Evolutionary conservation across 2,888 invertebrate genomes (phyloP).

Genomic region (Leptopilina myrica): DNA sequence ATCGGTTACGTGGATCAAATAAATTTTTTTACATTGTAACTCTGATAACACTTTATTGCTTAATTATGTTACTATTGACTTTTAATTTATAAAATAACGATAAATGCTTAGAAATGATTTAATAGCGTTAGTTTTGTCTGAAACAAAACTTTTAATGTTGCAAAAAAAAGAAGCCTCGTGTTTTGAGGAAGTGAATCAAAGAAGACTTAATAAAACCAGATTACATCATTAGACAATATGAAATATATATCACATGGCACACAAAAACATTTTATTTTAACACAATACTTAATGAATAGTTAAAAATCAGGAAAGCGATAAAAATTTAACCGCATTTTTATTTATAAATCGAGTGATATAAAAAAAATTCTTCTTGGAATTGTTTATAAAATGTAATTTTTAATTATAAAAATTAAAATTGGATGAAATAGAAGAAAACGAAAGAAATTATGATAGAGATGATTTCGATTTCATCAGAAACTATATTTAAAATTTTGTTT

Average conservation of each 20-base stretch:
- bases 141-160: neutral
- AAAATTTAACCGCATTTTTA: no score
- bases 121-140: neutral
- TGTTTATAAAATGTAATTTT: neutral
- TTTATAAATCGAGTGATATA: no score
- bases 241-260: no score
- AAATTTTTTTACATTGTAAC: no score
- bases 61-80: neutral
- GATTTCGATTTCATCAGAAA: conserved; percentile 13
- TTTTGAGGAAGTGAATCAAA: conserved; percentile 21
- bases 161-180: conserved; percentile 26
- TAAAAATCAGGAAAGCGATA: no score
- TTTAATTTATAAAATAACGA: neutral
- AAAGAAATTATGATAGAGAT: neutral
- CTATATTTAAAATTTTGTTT: conserved; percentile 23
- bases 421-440: neutral
- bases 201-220: conserved; percentile 25
- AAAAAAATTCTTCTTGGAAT: no score
- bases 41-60: neutral
- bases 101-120: neutral
- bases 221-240: conserved; percentile 7
- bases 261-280: no score
- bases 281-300: no score
- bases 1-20: no score
- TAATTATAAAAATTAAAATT: neutral